Conservation (phyloP, 2,113 vertebrate species). For the Argyrosomus japonicus region DNA sequence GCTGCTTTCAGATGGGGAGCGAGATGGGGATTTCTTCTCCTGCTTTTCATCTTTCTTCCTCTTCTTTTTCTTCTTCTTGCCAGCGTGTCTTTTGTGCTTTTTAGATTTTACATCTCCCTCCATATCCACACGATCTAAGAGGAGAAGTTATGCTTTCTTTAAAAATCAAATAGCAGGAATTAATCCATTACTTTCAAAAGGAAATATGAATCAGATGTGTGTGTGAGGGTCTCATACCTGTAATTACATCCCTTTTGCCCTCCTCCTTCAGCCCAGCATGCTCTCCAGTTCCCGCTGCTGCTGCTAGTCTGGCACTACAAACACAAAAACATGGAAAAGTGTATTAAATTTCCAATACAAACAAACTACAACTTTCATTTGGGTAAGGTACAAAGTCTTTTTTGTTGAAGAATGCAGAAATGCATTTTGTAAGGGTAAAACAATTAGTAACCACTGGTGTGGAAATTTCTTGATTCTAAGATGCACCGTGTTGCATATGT, state of each 20-base stretch:
- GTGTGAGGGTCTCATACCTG: slow-evolving; percentile 62
- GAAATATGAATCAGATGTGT: background rate
- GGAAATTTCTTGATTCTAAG: too few relatives aligned
- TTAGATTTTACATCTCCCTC: slow-evolving; percentile 81
- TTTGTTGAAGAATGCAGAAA: background rate
- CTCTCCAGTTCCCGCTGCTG: slow-evolving; percentile 63
- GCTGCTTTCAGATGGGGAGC: slow-evolving; percentile 82
- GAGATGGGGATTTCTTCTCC: slow-evolving; percentile 84
- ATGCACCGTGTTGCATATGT: too few relatives aligned
- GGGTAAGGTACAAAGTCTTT: background rate
- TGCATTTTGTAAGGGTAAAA: background rate
- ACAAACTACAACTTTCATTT: background rate
- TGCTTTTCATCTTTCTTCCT: slow-evolving; percentile 83
- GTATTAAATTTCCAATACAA: background rate
- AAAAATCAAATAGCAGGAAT: background rate
- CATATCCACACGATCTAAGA: slow-evolving; percentile 58
- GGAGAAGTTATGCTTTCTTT: background rate
- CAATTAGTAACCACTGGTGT: too few relatives aligned
- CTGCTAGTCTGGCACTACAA: slow-evolving; percentile 75
- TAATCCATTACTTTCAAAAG: background rate
- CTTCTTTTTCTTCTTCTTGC: slow-evolving; percentile 87
- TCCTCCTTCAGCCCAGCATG: slow-evolving; percentile 71
- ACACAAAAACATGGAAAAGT: background rate
- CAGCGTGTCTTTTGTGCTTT: slow-evolving; percentile 82
- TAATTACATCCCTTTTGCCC: slow-evolving; percentile 67